phyloP scores from a whole-genome alignment of 2,888 invertebrate genomes.

The Phragmatobia fuliginosa region DNA sequence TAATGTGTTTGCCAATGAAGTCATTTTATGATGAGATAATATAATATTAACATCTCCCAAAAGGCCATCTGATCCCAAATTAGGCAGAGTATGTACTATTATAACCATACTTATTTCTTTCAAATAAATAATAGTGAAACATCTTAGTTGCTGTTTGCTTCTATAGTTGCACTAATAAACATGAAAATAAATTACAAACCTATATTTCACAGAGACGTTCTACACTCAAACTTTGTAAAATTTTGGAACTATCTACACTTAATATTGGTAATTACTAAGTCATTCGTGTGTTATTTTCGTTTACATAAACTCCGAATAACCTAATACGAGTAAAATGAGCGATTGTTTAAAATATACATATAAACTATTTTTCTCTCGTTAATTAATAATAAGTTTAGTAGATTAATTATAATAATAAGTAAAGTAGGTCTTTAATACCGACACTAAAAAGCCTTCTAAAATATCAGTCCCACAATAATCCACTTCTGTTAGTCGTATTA shows the following conservation, averaged over 20 bases:
- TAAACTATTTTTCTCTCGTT: neutral
- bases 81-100: too few species aligned
- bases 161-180: too few species aligned
- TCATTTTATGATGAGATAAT: neutral
- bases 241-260: neutral
- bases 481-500: constrained; percentile 7
- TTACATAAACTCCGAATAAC: neutral
- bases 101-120: too few species aligned
- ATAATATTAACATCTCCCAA: neutral
- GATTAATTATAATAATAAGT: constrained; percentile 1
- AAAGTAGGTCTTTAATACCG: constrained; percentile 2
- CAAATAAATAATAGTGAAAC: too few species aligned
- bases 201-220: too few species aligned
- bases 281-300: neutral
- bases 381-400: neutral
- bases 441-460: constrained; percentile 1
- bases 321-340: neutral
- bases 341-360: neutral
- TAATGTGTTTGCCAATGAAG: neutral
- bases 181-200: too few species aligned
- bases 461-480: constrained; percentile 7
- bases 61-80: too few species aligned
- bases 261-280: neutral
- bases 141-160: too few species aligned
- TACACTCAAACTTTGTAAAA: neutral